Base-by-base conservation (phyloP, 2,113 vertebrate genomes). In the Sylvia atricapilla region DNA sequence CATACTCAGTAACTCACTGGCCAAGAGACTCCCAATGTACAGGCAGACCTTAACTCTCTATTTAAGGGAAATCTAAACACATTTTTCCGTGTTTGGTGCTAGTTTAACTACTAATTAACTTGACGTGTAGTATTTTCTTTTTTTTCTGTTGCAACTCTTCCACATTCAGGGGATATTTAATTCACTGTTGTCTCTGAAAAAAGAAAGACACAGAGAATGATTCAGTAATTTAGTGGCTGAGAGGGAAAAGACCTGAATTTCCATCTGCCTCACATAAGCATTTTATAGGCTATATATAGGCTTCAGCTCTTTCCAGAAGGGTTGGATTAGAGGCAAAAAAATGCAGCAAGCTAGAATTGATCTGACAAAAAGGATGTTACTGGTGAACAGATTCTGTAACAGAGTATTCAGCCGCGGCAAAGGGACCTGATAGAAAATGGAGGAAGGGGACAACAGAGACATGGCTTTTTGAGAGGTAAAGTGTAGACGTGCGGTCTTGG, bases 211-310 rank as follows among this genome's bases (percentile, higher is more conserved):
- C 7, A 33, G 63, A 89, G 50, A 59, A 70, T 63, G 68, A 86
- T 88, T 92, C 83, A 86, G 92, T 92, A 70, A 84, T 81, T 83
- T 89, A 80, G 60, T 35, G 62, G 14, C 50, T 70, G 75, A 77
- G 72, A 56, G 41, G 46, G 23, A 93, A 85, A 94, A 94, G 86
- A 90, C 78, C 85, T 85, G 78, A 89, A 86, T 90, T 94, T 93
- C 90, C 90, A 92, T 94, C 80, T 92, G 94, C 47, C 50, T 95
- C 76, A 59, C 59, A 84, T n/a, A 73, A 90, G 94, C 44, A 78
- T 87, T 94, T 94, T 93, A 90, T 63, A 84, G 86, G 60, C 86
- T 97, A 93, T 92, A 92, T 86, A 92, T 92, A 96, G 95, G 83
- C 80, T 81, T 55, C 76, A 87, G 73, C 47, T 87, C 60, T 81